phyloP scores from a whole-genome alignment of 2,888 invertebrate species.

The Epinotia ramella region DNA sequence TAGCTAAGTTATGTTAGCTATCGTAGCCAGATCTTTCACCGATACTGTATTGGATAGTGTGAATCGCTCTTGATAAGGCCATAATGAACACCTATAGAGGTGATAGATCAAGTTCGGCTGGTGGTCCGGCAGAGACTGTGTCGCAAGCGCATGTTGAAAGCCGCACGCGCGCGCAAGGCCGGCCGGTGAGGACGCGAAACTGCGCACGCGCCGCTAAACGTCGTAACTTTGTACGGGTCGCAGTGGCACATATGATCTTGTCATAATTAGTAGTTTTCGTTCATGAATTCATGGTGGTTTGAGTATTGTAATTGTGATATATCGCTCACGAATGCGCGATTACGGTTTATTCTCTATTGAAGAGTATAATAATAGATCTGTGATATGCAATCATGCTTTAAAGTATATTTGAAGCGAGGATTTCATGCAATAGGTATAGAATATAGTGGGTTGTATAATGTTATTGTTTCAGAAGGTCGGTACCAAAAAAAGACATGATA shows the following conservation, averaged over 20 bases:
- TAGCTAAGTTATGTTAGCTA: no score
- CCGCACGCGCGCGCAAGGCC: slow-evolving; percentile 69
- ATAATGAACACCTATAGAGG: no score
- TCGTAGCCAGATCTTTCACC: no score
- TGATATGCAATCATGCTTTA: not conserved
- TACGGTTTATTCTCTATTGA: not conserved
- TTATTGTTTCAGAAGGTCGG: not conserved
- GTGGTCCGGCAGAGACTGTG: slow-evolving; percentile 28
- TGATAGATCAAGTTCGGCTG: slow-evolving; percentile 27
- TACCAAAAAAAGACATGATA: no score
- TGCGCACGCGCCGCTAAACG: slow-evolving; percentile 49
- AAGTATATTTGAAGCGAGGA: not conserved
- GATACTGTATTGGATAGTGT: no score
- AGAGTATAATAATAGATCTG: not conserved
- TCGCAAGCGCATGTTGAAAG: slow-evolving; percentile 66
- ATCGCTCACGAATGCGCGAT: slow-evolving; percentile 24
- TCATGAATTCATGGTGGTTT: slow-evolving; percentile 23
- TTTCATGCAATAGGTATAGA: not conserved
- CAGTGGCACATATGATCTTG: not conserved
- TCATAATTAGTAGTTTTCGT: slow-evolving; percentile 6
- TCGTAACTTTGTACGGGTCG: not conserved
- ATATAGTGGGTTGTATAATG: no score
- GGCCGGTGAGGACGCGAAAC: slow-evolving; percentile 68
- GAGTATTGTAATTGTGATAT: slow-evolving; percentile 18
- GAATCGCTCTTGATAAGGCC: not conserved